Conservation (phyloP, 2,888 invertebrate genomes). For the Oligia strigilis region DNA sequence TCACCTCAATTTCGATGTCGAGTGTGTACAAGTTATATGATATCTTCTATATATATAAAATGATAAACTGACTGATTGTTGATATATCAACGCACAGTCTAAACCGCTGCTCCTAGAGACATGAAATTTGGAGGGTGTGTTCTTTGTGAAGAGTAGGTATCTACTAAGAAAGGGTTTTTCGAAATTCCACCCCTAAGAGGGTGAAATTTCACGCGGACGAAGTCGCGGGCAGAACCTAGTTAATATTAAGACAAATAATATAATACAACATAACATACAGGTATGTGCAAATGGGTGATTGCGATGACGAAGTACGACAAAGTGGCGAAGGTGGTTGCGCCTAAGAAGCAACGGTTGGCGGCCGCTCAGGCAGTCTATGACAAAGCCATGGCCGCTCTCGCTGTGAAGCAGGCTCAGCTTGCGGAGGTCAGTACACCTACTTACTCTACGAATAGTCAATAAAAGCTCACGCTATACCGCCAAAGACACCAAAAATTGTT, state of each 20-base stretch:
- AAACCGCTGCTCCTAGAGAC: too few species aligned
- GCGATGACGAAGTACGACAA: conserved; percentile 98
- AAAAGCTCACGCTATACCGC: background rate
- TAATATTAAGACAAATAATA: background rate
- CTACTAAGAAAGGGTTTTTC: too few species aligned
- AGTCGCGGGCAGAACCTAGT: too few species aligned
- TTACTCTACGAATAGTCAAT: background rate
- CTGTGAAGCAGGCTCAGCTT: conserved; percentile 94
- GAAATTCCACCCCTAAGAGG: too few species aligned
- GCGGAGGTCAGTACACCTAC: conserved; percentile 87
- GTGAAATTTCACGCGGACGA: too few species aligned
- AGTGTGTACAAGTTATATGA: background rate
- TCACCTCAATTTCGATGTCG: background rate
- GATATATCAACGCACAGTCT: too few species aligned
- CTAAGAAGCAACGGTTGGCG: conserved; percentile 97
- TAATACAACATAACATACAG: conserved; percentile 75
- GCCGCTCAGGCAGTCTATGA: conserved; percentile 96
- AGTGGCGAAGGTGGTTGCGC: conserved; percentile 97
- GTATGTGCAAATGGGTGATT: conserved; percentile 98
- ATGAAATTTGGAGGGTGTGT: too few species aligned
- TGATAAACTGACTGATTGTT: too few species aligned
- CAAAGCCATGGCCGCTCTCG: conserved; percentile 93
- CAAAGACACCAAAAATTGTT: background rate
- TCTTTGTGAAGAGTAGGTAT: too few species aligned
- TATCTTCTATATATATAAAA: too few species aligned